phyloP scores from a whole-genome alignment of 2,888 invertebrate species.

The Cephus runcator region DNA sequence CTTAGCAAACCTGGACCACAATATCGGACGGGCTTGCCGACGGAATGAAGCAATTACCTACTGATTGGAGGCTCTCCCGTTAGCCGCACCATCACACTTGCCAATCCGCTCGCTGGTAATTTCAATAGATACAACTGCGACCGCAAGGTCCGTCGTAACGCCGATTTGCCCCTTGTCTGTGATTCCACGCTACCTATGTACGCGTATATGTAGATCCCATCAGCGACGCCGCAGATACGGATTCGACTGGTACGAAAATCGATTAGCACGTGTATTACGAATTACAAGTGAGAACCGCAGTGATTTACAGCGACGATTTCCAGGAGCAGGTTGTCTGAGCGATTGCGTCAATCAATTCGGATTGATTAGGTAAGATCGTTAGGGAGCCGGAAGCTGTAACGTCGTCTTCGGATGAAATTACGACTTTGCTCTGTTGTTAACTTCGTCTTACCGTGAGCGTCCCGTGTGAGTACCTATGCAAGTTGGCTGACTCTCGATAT shows the following conservation, averaged over 20 bases:
- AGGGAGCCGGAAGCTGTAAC: background rate
- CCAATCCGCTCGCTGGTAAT: slow-evolving; percentile 56
- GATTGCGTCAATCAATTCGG: background rate
- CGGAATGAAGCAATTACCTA: slow-evolving; percentile 62
- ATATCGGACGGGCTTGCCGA: slow-evolving; percentile 26
- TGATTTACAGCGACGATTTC: slow-evolving; percentile 18
- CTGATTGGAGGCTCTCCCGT: slow-evolving; percentile 59
- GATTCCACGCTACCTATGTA: background rate
- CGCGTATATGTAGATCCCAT: slow-evolving; percentile 23
- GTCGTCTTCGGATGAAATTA: background rate
- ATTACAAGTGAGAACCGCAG: slow-evolving; percentile 23
- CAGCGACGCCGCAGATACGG: slow-evolving; percentile 20
- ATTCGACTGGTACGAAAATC: slow-evolving; percentile 14
- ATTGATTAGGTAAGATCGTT: background rate
- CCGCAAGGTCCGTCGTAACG: slow-evolving; percentile 51
- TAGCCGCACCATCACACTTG: slow-evolving; percentile 56
- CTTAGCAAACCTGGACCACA: background rate
- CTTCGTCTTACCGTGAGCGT: background rate
- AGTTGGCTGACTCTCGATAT: slow-evolving; percentile 39
- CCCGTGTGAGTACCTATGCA: background rate
- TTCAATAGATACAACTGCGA: slow-evolving; percentile 58
- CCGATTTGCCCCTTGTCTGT: slow-evolving; percentile 37
- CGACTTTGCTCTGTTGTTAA: background rate
- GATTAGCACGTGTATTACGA: slow-evolving; percentile 28
- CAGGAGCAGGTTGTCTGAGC: background rate